Evolutionary conservation across 2,888 invertebrate species (phyloP).

Genomic region (Mythimna albipuncta): DNA sequence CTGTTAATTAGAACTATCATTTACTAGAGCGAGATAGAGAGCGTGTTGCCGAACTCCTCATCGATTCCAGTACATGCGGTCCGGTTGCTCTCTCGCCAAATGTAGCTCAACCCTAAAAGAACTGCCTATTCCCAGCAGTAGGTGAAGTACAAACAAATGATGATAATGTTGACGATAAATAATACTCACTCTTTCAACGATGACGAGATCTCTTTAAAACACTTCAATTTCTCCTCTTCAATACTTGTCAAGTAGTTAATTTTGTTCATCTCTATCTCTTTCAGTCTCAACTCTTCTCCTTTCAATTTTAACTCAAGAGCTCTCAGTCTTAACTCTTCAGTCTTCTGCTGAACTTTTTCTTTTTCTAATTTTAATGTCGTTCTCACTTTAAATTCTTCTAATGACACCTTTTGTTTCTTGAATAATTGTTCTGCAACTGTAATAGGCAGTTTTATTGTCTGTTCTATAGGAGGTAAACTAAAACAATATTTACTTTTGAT

Average conservation of each 20-base stretch:
- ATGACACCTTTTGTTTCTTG: slow-evolving; percentile 61
- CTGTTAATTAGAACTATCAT: no score
- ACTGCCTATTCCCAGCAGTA: no score
- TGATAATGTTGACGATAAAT: no score
- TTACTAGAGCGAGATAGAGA: no score
- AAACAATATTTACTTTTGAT: not conserved
- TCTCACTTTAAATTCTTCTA: slow-evolving; percentile 70
- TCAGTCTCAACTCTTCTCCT: slow-evolving; percentile 73
- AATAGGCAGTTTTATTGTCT: not conserved
- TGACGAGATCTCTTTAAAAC: slow-evolving; percentile 72
- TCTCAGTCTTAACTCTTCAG: slow-evolving; percentile 72
- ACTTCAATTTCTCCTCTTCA: slow-evolving; percentile 75
- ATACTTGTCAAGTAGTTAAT: slow-evolving; percentile 73
- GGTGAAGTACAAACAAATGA: no score
- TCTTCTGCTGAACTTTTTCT: slow-evolving; percentile 70
- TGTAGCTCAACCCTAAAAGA: no score
- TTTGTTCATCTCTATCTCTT: slow-evolving; percentile 76
- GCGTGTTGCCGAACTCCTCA: no score
- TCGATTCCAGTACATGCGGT: no score
- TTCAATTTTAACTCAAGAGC: slow-evolving; percentile 74
- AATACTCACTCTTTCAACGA: slow-evolving; percentile 72
- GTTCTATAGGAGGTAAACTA: not conserved
- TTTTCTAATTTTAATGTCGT: slow-evolving; percentile 69
- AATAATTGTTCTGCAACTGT: slow-evolving; percentile 48
- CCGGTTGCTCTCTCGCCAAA: no score